Evolutionary conservation across 2,113 vertebrate species (phyloP).

Genomic region (Hymenochirus boettgeri): DNA sequence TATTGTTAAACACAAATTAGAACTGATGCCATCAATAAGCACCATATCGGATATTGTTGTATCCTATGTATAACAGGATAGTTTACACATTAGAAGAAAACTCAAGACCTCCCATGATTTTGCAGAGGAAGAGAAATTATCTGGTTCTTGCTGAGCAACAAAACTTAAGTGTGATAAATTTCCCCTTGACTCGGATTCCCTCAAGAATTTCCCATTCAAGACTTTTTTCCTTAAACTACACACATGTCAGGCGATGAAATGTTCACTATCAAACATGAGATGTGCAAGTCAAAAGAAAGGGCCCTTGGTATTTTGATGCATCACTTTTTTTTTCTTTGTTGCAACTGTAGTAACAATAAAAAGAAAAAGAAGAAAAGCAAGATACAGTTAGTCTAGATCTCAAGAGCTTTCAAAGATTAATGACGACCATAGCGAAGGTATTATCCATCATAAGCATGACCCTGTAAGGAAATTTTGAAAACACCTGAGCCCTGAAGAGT

Average conservation of each 20-base stretch:
- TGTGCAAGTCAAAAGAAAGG: slow-evolving; percentile 21
- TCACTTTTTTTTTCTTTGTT: slow-evolving; percentile 16
- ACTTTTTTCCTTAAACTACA: slow-evolving; percentile 2
- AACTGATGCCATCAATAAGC: too few relatives aligned
- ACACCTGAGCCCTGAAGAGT: slow-evolving; percentile 8
- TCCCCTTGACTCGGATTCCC: not conserved
- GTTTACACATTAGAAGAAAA: too few relatives aligned
- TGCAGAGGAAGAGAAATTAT: not conserved
- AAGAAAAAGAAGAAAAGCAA: slow-evolving; percentile 4
- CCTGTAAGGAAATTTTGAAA: slow-evolving; percentile 12
- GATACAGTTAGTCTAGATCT: slow-evolving; percentile 31
- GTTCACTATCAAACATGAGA: slow-evolving; percentile 32
- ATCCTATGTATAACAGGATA: too few relatives aligned
- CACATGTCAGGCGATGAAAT: slow-evolving; percentile 29
- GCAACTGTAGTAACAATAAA: slow-evolving; percentile 22
- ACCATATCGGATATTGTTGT: too few relatives aligned
- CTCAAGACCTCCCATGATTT: slow-evolving; percentile 2
- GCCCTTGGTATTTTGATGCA: slow-evolving; percentile 25
- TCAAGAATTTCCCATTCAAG: slow-evolving; percentile 21
- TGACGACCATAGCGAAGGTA: slow-evolving; percentile 7
- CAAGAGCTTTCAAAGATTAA: slow-evolving; percentile 28
- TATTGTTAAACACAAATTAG: too few relatives aligned
- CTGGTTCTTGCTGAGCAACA: slow-evolving; percentile 23
- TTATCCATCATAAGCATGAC: slow-evolving; percentile 28
- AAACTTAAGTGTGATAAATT: slow-evolving; percentile 36